These are phyloP conservation scores for Cyclura pinguis DNA, from an alignment of 2,797 vertebrate species.

Conservation along the genomic window DNA sequence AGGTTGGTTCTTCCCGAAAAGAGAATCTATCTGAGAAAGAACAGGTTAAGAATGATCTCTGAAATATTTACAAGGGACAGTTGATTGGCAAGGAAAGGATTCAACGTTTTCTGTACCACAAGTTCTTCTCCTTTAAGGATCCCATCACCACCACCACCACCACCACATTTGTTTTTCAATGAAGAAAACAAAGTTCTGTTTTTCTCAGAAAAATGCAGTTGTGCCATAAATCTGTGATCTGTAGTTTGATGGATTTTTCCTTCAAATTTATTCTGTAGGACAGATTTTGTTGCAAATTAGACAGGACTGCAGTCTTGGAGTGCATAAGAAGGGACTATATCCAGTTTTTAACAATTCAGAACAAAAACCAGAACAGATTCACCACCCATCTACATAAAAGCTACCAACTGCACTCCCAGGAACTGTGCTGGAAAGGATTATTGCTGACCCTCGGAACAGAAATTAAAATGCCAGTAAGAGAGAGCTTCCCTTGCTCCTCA, in stretches of 20 bases:
- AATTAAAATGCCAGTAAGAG: no score
- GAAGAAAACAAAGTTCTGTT: neutral
- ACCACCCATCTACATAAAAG: no score
- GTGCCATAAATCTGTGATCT: neutral
- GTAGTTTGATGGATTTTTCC: neutral
- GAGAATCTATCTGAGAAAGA: neutral
- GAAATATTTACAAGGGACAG: neutral
- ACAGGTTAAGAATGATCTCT: neutral
- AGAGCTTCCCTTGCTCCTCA: neutral
- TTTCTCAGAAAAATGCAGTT: neutral
- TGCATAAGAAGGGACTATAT: slow-evolving; percentile 35
- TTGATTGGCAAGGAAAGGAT: neutral
- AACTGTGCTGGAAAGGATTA: neutral
- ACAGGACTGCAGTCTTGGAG: slow-evolving; percentile 27
- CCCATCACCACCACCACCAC: neutral
- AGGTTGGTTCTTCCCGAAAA: neutral
- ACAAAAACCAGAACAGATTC: no score
- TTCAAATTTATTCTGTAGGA: neutral
- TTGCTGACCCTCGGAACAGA: neutral
- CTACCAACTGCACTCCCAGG: neutral
- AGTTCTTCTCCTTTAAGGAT: neutral
- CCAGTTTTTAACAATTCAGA: slow-evolving; percentile 54
- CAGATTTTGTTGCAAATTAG: neutral
- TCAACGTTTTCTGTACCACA: neutral
- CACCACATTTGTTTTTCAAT: neutral